A percentile compares a stretch with the other conserved stretches of the same genome.
Evolutionary conservation across 2,888 invertebrate genomes (phyloP).

Genomic region (Cephus runcator): DNA sequence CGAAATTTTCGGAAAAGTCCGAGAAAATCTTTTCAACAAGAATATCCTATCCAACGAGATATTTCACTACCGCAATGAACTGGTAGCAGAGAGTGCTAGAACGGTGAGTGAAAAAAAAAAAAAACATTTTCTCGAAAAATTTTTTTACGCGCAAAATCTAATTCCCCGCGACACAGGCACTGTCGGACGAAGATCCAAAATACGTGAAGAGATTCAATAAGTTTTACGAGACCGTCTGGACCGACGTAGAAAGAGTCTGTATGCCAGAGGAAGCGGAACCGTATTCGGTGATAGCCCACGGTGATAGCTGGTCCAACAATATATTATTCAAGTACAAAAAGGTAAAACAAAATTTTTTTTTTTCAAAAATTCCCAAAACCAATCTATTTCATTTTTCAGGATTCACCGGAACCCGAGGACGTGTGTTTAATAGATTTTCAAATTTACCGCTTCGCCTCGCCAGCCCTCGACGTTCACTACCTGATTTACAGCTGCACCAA

Average conservation of each 20-base stretch:
- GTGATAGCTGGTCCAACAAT: constrained; percentile 41
- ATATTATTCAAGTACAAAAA: constrained; percentile 38
- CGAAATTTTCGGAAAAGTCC: constrained; percentile 21
- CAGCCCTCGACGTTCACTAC: constrained; percentile 53
- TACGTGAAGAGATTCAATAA: constrained; percentile 27
- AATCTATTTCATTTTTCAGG: constrained; percentile 18
- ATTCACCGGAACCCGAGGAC: constrained; percentile 25
- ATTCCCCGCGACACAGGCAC: background rate
- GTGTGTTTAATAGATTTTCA: constrained; percentile 39
- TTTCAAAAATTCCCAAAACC: too few species aligned
- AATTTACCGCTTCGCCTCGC: constrained; percentile 37
- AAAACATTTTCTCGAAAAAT: too few species aligned
- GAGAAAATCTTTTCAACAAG: constrained; percentile 17
- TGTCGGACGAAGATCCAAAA: background rate
- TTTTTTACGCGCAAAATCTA: too few species aligned
- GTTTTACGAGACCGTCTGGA: constrained; percentile 19
- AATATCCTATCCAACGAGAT: background rate
- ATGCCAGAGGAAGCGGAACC: constrained; percentile 30
- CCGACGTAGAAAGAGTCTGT: background rate
- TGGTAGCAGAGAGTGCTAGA: background rate
- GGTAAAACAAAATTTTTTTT: constrained; percentile 22
- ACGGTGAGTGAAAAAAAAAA: background rate
- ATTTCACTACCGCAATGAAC: background rate
- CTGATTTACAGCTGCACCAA: constrained; percentile 51
- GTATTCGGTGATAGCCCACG: constrained; percentile 36